phyloP scores from a whole-genome alignment of 1,140 invertebrate genomes.

The Oppia nitens region DNA sequence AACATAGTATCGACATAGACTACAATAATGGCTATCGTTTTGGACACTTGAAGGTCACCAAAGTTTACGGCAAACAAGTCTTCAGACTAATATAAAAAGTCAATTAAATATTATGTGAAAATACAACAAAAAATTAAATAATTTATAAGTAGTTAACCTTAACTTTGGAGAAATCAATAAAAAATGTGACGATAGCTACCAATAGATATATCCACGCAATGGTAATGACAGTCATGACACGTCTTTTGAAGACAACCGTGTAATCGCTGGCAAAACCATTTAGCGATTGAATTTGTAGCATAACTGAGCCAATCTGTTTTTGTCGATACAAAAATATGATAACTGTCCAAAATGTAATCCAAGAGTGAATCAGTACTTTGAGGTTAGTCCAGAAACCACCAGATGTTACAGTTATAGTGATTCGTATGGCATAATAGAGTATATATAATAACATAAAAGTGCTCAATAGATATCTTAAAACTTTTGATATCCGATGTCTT shows the following conservation, averaged over 20 bases:
- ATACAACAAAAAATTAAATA: neutral
- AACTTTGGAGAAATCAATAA: neutral
- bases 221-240: neutral
- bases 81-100: neutral
- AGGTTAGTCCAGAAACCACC: neutral
- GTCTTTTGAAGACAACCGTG: neutral
- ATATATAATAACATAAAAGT: neutral
- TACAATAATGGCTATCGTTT: neutral
- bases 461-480: neutral
- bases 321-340: neutral
- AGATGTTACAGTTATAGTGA: neutral
- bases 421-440: neutral
- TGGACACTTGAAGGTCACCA: neutral
- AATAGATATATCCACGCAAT: neutral
- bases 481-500: neutral
- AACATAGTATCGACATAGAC: neutral
- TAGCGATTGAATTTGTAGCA: neutral
- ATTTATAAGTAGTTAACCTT: too few relatives aligned
- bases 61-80: neutral
- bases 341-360: neutral
- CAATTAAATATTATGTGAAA: neutral
- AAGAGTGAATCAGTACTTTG: neutral
- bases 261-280: neutral
- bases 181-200: neutral
- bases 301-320: neutral